Conservation (phyloP, 2,113 vertebrate genomes). For the Ictalurus furcatus region DNA sequence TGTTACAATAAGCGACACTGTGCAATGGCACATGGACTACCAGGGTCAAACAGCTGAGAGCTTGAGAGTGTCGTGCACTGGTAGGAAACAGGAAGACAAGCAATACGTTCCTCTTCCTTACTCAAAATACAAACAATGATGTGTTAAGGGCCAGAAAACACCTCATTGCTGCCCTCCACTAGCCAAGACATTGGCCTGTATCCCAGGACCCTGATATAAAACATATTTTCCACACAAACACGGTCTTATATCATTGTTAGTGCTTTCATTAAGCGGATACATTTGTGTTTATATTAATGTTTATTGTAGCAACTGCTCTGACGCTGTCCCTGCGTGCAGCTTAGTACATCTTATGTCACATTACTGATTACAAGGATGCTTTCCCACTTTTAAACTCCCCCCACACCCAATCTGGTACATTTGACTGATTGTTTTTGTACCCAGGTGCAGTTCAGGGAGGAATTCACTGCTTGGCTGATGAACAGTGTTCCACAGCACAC, state of each 20-base stretch:
- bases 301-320: neutral
- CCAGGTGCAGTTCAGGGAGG: too few relatives aligned
- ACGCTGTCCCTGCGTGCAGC: neutral
- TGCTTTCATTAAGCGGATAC: neutral
- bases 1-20: neutral
- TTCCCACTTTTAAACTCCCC: neutral
- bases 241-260: neutral
- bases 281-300: neutral
- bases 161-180: neutral
- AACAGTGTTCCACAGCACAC: neutral
- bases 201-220: neutral
- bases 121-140: constrained; percentile 5
- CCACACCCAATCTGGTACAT: neutral
- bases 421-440: neutral
- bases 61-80: neutral
- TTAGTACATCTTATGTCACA: neutral
- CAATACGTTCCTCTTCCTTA: neutral
- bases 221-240: neutral
- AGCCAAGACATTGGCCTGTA: neutral
- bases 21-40: neutral
- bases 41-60: neutral
- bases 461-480: neutral
- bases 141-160: neutral
- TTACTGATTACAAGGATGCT: neutral
- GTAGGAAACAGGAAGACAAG: constrained; percentile 1